Percentiles rank a stretch among this genome's conserved stretches.
phyloP scores from a whole-genome alignment of 1,140 invertebrate species.

The Maniola jurtina region DNA sequence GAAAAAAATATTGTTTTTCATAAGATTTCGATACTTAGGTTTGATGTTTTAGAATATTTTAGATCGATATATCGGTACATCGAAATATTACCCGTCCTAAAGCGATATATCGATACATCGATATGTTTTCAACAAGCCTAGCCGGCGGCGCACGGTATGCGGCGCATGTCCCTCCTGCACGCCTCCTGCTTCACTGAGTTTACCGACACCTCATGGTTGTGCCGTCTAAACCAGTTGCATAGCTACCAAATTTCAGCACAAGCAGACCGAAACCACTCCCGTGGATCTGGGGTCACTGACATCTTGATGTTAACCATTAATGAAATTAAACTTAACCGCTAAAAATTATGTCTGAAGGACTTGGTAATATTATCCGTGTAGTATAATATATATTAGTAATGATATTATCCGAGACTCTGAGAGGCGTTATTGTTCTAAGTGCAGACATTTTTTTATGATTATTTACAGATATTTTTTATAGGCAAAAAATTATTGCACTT shows the following conservation, averaged over 20 bases:
- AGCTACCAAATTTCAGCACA: constrained; percentile 68
- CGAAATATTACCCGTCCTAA: too few relatives aligned
- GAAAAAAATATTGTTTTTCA: too few relatives aligned
- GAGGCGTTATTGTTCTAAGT: too few relatives aligned
- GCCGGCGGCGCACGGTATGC: constrained; percentile 27
- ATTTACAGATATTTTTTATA: too few relatives aligned
- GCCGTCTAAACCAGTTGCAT: constrained; percentile 67
- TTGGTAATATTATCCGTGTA: background rate
- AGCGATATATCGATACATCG: too few relatives aligned
- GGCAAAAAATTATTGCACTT: too few relatives aligned
- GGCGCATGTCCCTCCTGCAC: constrained; percentile 27
- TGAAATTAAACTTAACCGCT: constrained; percentile 15
- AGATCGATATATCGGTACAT: too few relatives aligned
- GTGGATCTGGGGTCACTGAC: constrained; percentile 59
- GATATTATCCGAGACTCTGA: too few relatives aligned
- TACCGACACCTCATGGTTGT: constrained; percentile 48
- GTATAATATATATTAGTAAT: background rate
- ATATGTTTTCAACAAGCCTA: too few relatives aligned
- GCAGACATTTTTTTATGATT: too few relatives aligned
- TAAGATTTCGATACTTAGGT: too few relatives aligned
- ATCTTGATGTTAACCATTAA: constrained; percentile 23
- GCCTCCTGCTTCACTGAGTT: constrained; percentile 36
- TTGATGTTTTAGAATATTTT: too few relatives aligned
- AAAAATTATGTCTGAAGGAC: background rate
- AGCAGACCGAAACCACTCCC: constrained; percentile 61